Conservation (phyloP, 2,888 invertebrate genomes). For the Oscheius onirici region DNA sequence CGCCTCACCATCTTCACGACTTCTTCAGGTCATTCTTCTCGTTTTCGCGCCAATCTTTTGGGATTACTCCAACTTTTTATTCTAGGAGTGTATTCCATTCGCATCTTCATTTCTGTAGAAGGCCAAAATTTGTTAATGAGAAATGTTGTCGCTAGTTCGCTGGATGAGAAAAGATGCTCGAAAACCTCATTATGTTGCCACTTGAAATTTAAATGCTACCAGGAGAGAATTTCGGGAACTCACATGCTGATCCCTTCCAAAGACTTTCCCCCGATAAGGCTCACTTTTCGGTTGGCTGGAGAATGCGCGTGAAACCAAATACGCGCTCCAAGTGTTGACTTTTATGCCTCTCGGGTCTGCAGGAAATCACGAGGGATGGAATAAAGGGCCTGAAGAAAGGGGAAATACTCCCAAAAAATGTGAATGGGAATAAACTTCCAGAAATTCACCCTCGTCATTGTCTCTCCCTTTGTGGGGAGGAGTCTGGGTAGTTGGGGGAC, state of each 20-base stretch:
- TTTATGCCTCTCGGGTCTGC: conserved; percentile 23
- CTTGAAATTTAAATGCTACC: too few species aligned
- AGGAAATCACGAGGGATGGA: neutral
- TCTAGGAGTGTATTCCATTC: too few species aligned
- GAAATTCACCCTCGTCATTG: neutral
- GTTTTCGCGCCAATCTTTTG: neutral
- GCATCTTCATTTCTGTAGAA: too few species aligned
- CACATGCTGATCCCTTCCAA: neutral
- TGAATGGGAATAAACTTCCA: neutral
- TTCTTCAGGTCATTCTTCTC: neutral
- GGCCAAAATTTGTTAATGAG: too few species aligned
- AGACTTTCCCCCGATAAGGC: conserved; percentile 12
- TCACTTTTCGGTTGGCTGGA: neutral
- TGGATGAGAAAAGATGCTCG: too few species aligned
- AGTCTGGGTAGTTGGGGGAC: conserved; percentile 3
- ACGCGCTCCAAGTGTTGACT: conserved; percentile 29
- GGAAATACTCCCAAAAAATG: neutral
- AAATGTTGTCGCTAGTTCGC: too few species aligned
- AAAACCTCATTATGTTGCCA: too few species aligned
- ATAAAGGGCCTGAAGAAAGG: neutral
- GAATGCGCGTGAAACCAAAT: conserved; percentile 22
- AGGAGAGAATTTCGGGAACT: too few species aligned
- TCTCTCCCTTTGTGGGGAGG: neutral
- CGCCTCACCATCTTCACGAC: neutral
- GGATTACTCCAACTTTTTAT: too few species aligned